Conservation (phyloP, 2,113 vertebrate species). For the Lepus americanus region DNA sequence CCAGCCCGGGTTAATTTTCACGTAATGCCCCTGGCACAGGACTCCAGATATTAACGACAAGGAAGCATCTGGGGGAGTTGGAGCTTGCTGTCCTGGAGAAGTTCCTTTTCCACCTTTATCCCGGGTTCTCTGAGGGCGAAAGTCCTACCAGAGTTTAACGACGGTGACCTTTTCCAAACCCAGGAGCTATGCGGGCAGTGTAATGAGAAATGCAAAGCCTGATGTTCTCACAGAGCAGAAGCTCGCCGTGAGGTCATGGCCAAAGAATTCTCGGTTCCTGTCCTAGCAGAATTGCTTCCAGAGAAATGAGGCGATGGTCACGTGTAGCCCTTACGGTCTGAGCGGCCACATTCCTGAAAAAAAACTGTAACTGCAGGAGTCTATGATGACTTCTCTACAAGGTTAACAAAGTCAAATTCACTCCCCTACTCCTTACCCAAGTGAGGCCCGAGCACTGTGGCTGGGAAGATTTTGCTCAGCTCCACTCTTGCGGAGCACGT, state of each 20-base stretch:
- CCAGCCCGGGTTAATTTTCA: constrained; percentile 5
- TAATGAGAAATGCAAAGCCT: constrained; percentile 63
- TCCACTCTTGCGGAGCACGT: not conserved
- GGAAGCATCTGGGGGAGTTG: not conserved
- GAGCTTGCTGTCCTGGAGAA: not conserved
- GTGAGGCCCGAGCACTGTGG: not conserved
- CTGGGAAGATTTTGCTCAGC: not conserved
- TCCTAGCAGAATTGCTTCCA: constrained; percentile 51
- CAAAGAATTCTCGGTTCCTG: constrained; percentile 68
- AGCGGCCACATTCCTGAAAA: not conserved
- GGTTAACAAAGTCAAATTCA: not conserved
- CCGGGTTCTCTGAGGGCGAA: not conserved
- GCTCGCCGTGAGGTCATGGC: constrained; percentile 29
- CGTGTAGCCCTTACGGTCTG: not conserved
- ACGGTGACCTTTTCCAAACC: constrained; percentile 42
- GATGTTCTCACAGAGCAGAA: constrained; percentile 46
- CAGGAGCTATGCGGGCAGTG: not conserved
- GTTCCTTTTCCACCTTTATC: constrained; percentile 52
- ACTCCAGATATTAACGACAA: constrained; percentile 45
- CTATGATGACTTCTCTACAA: not conserved
- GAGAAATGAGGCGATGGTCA: constrained; percentile 55
- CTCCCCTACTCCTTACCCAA: not conserved
- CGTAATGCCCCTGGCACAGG: constrained; percentile 31
- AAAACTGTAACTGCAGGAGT: not conserved
- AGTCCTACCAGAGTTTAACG: constrained; percentile 54